Percentiles rank a stretch among this genome's conserved stretches.
Evolutionary conservation across 1,140 invertebrate genomes (phyloP).

Genomic region (Platyura marginata): DNA sequence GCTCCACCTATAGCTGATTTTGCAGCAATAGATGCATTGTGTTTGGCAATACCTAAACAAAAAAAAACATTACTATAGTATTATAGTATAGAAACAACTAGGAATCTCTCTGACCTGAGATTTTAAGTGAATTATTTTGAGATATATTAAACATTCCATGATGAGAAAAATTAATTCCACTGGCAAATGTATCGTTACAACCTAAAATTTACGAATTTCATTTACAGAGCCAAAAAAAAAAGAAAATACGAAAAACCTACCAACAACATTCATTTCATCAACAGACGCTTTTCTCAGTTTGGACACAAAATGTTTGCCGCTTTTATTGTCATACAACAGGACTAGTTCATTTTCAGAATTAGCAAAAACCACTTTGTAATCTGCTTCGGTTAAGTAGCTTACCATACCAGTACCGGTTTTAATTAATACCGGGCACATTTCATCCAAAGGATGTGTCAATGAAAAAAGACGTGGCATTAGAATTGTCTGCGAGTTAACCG

Average conservation of each 20-base stretch:
- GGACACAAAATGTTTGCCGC: conserved; percentile 65
- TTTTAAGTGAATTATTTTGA: no score
- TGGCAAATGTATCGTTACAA: no score
- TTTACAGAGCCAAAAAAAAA: no score
- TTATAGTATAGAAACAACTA: no score
- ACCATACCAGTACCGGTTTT: conserved; percentile 28
- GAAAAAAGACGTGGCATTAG: conserved; percentile 55
- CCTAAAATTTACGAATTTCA: no score
- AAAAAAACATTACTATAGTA: no score
- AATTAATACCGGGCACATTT: conserved; percentile 66
- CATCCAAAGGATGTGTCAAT: conserved; percentile 71
- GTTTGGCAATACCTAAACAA: no score
- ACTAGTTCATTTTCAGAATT: conserved; percentile 42
- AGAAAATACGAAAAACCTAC: no score
- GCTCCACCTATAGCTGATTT: not conserved
- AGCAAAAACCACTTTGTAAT: conserved; percentile 36
- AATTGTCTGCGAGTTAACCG: conserved; percentile 16
- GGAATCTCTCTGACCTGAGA: no score
- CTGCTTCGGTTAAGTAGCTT: conserved; percentile 38
- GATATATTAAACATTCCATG: no score
- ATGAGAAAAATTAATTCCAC: no score
- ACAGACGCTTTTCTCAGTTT: conserved; percentile 50
- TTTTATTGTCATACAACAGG: conserved; percentile 55
- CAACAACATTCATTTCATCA: conserved; percentile 45
- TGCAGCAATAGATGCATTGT: no score